A percentile compares a stretch with the other conserved stretches of the same genome.
phyloP scores from a whole-genome alignment of 1,140 invertebrate species.

The Nymphalis io region DNA sequence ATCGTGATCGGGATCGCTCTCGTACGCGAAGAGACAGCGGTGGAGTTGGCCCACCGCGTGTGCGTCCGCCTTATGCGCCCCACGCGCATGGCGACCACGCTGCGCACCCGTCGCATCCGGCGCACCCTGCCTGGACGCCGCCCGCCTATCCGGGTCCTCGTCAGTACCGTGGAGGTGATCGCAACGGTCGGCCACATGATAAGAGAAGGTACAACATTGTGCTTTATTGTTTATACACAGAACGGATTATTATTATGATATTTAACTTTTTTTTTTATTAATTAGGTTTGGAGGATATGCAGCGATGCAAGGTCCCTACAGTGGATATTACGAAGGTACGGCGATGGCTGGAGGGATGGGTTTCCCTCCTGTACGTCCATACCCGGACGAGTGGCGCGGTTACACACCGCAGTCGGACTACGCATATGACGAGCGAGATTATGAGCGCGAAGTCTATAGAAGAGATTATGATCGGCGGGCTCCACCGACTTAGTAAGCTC shows the following conservation, averaged over 20 bases:
- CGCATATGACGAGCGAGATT: slow-evolving; percentile 68
- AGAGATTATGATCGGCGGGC: slow-evolving; percentile 74
- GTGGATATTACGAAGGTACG: slow-evolving; percentile 61
- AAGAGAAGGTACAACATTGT: slow-evolving; percentile 65
- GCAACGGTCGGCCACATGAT: slow-evolving; percentile 68
- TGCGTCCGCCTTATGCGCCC: slow-evolving; percentile 51
- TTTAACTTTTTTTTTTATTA: slow-evolving; percentile 9
- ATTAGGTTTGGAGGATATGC: slow-evolving; percentile 62
- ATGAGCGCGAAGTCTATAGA: slow-evolving; percentile 72
- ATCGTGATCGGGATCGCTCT: slow-evolving; percentile 60
- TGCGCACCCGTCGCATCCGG: slow-evolving; percentile 40
- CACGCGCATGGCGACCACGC: slow-evolving; percentile 59
- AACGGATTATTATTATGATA: slow-evolving; percentile 1
- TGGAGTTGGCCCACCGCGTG: slow-evolving; percentile 51
- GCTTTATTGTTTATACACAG: background rate
- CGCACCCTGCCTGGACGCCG: slow-evolving; percentile 63
- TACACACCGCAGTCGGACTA: slow-evolving; percentile 66
- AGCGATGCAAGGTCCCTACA: slow-evolving; percentile 60
- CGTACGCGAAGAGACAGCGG: slow-evolving; percentile 73
- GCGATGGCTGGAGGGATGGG: slow-evolving; percentile 65
- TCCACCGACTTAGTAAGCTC: slow-evolving; percentile 65
- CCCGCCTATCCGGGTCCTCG: slow-evolving; percentile 71
- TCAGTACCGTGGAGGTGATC: slow-evolving; percentile 67
- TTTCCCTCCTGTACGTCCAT: slow-evolving; percentile 65
- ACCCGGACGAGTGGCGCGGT: slow-evolving; percentile 71